phyloP scores from a whole-genome alignment of 64 coral and sea anemone genomes.

The Astreopora myriophthalma region DNA sequence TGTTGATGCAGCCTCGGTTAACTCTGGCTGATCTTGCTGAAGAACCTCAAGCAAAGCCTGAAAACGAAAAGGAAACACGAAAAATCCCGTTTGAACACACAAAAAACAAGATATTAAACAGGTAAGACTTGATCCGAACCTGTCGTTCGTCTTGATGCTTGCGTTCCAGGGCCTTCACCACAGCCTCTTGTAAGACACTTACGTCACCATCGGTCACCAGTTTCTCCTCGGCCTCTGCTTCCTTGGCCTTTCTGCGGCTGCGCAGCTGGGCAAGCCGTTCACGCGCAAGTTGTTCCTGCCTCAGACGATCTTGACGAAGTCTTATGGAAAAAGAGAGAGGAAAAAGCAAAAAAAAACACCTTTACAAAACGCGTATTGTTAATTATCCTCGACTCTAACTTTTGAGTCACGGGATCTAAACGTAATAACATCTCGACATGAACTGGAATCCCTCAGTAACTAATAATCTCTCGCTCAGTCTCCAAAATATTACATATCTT shows the following conservation, averaged over 20 bases:
- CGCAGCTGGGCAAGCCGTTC: conserved; percentile 86
- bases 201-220: conserved; percentile 85
- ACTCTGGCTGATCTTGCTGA: conserved; percentile 70
- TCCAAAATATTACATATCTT: no score
- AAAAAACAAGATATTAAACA: neutral
- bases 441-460: no score
- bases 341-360: neutral
- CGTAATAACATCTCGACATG: no score
- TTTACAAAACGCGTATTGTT: no score
- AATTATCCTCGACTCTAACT: no score
- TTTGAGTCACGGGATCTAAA: neutral
- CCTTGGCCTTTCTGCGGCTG: conserved; percentile 40
- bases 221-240: conserved; percentile 59
- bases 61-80: neutral
- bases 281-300: conserved; percentile 85
- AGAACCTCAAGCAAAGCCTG: conserved; percentile 75
- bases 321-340: neutral
- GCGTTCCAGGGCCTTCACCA: conserved; percentile 77
- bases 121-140: neutral
- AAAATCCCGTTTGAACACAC: no score
- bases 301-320: conserved; percentile 77
- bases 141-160: conserved; percentile 86
- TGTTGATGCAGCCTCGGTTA: conserved; percentile 24
- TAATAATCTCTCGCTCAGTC: no score
- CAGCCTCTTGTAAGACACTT: conserved; percentile 70